phyloP scores from a whole-genome alignment of 2,888 invertebrate species.

The Xestia ashworthii region DNA sequence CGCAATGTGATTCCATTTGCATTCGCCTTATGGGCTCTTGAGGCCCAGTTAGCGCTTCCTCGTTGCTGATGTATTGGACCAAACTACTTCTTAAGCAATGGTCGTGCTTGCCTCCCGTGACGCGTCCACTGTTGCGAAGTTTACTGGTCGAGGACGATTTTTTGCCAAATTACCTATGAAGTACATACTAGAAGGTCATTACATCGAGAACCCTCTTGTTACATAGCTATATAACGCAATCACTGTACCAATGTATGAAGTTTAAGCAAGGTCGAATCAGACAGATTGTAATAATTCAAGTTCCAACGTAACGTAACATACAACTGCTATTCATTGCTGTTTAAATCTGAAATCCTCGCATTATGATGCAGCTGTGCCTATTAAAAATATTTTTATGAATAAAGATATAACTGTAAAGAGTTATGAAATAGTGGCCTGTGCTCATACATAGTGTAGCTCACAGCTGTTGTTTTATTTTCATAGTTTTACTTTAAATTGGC shows the following conservation, averaged over 20 bases:
- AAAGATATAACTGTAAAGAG: constrained; percentile 15
- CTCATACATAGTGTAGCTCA: constrained; percentile 1
- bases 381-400: constrained; percentile 9
- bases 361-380: neutral
- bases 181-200: constrained; percentile 16
- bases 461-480: constrained; percentile 19
- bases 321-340: constrained; percentile 3
- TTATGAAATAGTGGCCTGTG: constrained; percentile 28
- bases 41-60: constrained; percentile 77
- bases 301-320: neutral
- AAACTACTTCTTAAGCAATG: constrained; percentile 74
- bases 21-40: constrained; percentile 75
- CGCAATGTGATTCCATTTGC: constrained; percentile 78
- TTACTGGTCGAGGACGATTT: constrained; percentile 19
- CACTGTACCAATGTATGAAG: neutral
- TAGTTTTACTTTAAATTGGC: neutral
- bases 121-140: constrained; percentile 65
- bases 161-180: constrained; percentile 22
- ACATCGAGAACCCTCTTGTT: constrained; percentile 6
- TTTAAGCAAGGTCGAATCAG: constrained; percentile 24
- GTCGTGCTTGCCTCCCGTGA: constrained; percentile 72
- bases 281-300: constrained; percentile 1
- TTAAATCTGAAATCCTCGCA: constrained; percentile 11
- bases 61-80: constrained; percentile 67
- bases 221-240: neutral